A percentile compares a stretch with the other conserved stretches of the same genome.
phyloP scores from a whole-genome alignment of 2,888 invertebrate species.

The Sinodicranocentrus sp. region DNA sequence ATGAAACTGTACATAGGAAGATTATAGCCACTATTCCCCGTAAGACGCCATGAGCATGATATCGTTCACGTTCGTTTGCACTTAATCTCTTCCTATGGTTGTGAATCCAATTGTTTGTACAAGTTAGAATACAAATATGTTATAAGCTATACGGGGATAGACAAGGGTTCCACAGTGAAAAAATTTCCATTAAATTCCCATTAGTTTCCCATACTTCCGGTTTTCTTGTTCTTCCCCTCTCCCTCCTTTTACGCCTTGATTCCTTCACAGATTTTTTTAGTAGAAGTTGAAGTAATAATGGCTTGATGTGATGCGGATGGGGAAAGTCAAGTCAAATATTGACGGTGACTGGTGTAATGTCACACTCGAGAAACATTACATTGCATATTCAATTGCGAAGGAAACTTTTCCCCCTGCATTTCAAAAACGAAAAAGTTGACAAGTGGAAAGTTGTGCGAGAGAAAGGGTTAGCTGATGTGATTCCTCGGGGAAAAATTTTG shows the following conservation, averaged over 20 bases:
- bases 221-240: slow-evolving; percentile 10
- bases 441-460: background rate
- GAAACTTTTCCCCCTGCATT: background rate
- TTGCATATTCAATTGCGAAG: background rate
- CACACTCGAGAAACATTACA: slow-evolving; percentile 59
- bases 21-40: background rate
- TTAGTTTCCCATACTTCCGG: slow-evolving; percentile 45
- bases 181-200: slow-evolving; percentile 40
- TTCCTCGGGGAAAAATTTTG: slow-evolving; percentile 11
- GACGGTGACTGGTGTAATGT: slow-evolving; percentile 52
- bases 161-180: no score
- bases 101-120: no score
- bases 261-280: slow-evolving; percentile 24
- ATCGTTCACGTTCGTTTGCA: no score
- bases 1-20: background rate
- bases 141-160: no score
- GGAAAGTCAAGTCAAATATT: slow-evolving; percentile 39
- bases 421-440: slow-evolving; percentile 10
- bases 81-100: no score
- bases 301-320: background rate
- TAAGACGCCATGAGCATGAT: background rate
- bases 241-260: slow-evolving; percentile 6
- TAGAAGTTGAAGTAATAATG: slow-evolving; percentile 47
- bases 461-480: background rate
- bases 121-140: no score